phyloP scores from a whole-genome alignment of 2,113 vertebrate genomes.

The Pogonocichla stellata region DNA sequence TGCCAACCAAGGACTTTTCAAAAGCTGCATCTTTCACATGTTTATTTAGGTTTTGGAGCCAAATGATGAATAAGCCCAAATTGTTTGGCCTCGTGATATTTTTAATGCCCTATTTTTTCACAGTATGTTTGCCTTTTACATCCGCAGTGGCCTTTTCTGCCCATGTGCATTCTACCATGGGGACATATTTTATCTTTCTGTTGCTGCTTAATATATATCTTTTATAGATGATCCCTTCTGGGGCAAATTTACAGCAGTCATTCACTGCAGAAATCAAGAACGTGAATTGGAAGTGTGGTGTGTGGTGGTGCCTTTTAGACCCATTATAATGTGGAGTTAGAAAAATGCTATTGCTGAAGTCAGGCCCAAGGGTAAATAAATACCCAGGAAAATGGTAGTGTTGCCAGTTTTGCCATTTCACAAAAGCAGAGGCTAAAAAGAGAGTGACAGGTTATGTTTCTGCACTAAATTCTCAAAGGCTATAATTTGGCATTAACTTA shows the following conservation, averaged over 20 bases:
- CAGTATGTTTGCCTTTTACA: not conserved
- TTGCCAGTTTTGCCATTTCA: not conserved
- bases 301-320: not conserved
- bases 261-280: not conserved
- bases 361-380: not conserved
- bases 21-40: not conserved
- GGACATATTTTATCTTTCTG: not conserved
- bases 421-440: not conserved
- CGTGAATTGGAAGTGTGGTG: not conserved
- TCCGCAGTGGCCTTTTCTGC: not conserved
- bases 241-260: not conserved
- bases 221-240: not conserved
- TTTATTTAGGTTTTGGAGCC: not conserved
- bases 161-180: not conserved
- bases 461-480: not conserved
- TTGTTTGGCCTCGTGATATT: not conserved
- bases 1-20: not conserved
- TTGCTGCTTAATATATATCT: not conserved
- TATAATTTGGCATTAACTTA: not conserved
- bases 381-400: not conserved
- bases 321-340: fast-evolving
- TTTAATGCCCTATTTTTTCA: not conserved
- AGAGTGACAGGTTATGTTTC: not conserved
- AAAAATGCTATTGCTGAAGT: not conserved
- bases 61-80: not conserved